Evolutionary conservation across 2,113 vertebrate genomes (phyloP), one percentile per base, ranked within the genome.

Genomic region (Nyctereutes procyonoides): DNA sequence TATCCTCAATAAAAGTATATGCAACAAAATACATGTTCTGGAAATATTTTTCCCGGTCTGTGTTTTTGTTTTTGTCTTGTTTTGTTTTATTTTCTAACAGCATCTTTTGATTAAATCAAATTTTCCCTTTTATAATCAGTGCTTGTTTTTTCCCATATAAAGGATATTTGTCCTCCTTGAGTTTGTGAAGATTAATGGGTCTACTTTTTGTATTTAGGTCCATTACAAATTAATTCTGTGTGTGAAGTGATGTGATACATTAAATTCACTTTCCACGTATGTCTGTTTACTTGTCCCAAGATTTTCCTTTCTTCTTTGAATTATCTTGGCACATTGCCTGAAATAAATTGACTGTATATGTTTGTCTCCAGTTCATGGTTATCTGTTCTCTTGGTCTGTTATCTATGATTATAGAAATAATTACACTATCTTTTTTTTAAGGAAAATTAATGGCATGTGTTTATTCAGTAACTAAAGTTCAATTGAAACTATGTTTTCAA

Each of bases 401-500:
- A 80, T 3, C 28, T 26, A 10, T 17, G 53, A 0, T 58, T 22
- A 32, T 30, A 30, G 51, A 60, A 38, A 2, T 9, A 26, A 16
- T 65, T 43, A 26, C 5, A 17, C 51, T 19, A 0, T 13, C 35
- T 26, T 24, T 17, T 55, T 58, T 69, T n/a, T 77, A 55, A 94
- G 80, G 63, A 96, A 92, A 89, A 69, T 17, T 12, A 20, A 91
- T 60, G 38, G 74, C 38, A 28, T 48, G 69, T 43, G 32, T 20
- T 87, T 95, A 81, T 17, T 87, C 60, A 28, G 69, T 89, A 87
- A 83, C 17, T 69, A 84, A 87, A 80, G 51, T 55, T 83, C 32
- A 95, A 84, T 56, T 55, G 16, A 73, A 96, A 82, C 60, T 76
- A 69, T 82, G 74, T 88, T 83, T 95, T 96, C 55, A 93, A 85